phyloP scores from a whole-genome alignment of 2,113 vertebrate species.

The Hippolais icterina region DNA sequence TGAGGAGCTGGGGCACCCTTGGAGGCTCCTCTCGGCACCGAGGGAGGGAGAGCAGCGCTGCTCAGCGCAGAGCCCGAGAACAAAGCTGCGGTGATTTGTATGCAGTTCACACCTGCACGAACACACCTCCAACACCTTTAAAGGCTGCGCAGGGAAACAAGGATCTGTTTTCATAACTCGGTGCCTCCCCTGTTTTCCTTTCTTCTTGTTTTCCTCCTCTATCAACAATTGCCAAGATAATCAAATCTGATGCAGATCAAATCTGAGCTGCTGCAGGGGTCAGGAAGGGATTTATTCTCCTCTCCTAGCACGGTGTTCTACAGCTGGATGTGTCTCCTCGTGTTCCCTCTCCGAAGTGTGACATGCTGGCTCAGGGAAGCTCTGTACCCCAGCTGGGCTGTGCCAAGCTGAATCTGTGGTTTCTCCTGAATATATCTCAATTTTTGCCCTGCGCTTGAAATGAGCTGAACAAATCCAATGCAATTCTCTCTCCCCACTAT shows the following conservation, averaged over 20 bases:
- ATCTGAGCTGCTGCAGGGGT: background rate
- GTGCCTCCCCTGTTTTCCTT: background rate
- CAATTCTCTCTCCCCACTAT: too few species aligned
- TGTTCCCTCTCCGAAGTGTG: background rate
- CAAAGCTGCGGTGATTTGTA: slow-evolving; percentile 54
- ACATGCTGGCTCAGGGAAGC: background rate
- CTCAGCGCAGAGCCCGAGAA: slow-evolving; percentile 3
- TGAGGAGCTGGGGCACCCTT: background rate
- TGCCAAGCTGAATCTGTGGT: accelerated
- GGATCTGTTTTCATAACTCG: background rate
- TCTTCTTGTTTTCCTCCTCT: background rate
- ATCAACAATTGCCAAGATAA: slow-evolving; percentile 6
- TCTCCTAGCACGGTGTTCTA: background rate
- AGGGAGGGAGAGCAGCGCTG: background rate
- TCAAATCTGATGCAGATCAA: slow-evolving; percentile 13
- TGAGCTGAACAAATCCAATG: background rate
- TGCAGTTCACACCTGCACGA: slow-evolving; percentile 35
- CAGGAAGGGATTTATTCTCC: background rate
- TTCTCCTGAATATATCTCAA: background rate
- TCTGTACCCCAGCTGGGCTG: background rate
- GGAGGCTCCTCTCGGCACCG: background rate
- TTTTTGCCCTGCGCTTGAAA: background rate
- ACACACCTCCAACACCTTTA: slow-evolving; percentile 18
- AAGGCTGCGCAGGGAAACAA: background rate
- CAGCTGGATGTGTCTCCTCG: background rate